Conservation (phyloP, 2,888 invertebrate genomes). For the Nomada ruficornis region DNA sequence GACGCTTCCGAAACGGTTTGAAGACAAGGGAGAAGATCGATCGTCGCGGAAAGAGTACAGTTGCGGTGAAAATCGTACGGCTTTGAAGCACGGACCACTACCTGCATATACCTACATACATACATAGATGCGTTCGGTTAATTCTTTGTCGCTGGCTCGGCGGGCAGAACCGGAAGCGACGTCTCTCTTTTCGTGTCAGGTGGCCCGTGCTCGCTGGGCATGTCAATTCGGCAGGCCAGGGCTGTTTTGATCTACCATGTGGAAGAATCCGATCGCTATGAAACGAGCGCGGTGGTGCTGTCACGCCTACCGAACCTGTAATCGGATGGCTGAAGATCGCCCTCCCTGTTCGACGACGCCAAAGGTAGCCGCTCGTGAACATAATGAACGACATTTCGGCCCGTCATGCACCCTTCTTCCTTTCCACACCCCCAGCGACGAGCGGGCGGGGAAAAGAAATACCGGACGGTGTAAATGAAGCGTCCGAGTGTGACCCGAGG, state of each 20-base stretch:
- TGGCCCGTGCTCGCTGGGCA: slow-evolving; percentile 65
- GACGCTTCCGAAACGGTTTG: neutral
- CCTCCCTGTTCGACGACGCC: slow-evolving; percentile 26
- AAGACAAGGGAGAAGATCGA: neutral
- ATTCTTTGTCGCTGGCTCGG: slow-evolving; percentile 71
- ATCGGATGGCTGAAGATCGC: slow-evolving; percentile 54
- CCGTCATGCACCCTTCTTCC: neutral
- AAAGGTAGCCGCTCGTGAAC: slow-evolving; percentile 52
- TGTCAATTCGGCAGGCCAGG: slow-evolving; percentile 59
- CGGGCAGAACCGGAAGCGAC: slow-evolving; percentile 71
- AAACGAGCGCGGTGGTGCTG: slow-evolving; percentile 30
- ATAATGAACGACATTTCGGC: slow-evolving; percentile 49
- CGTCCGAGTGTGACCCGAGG: slow-evolving; percentile 1
- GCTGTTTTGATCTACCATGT: slow-evolving; percentile 73
- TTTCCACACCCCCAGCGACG: neutral
- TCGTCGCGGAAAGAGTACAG: neutral
- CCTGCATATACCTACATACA: neutral
- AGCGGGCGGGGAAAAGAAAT: neutral
- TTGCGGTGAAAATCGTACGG: slow-evolving; percentile 22
- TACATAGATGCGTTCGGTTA: slow-evolving; percentile 66
- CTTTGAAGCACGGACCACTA: slow-evolving; percentile 60
- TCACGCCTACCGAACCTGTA: slow-evolving; percentile 53
- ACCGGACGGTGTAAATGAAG: slow-evolving; percentile 27
- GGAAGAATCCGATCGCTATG: slow-evolving; percentile 67
- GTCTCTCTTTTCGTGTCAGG: slow-evolving; percentile 70